Evolutionary conservation across 1,140 invertebrate genomes (phyloP).

Genomic region (Acromyrmex charruanus): DNA sequence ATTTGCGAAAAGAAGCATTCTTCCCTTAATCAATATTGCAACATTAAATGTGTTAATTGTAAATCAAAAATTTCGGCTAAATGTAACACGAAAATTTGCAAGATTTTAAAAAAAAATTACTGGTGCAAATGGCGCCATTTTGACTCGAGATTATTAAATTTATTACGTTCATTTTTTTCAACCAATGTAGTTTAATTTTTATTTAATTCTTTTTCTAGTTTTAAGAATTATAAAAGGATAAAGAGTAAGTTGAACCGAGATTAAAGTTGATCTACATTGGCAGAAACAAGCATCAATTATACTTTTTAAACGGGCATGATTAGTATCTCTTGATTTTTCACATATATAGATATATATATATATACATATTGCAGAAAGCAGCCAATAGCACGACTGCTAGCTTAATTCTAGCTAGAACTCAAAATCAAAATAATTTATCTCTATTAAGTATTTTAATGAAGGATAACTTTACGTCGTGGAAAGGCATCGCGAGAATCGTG

Average conservation of each 20-base stretch:
- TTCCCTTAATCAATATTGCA: neutral
- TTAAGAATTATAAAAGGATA: too few species aligned
- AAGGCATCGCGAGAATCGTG: conserved; percentile 15
- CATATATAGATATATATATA: neutral
- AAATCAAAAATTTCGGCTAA: conserved; percentile 3
- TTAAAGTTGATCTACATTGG: too few species aligned
- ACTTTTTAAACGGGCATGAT: neutral
- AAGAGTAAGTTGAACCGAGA: too few species aligned
- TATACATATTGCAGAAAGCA: conserved; percentile 31
- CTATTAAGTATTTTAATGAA: conserved; percentile 70
- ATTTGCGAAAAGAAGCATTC: neutral
- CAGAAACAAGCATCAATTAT: too few species aligned
- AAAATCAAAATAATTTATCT: conserved; percentile 73
- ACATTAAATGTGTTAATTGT: neutral
- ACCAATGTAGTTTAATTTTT: too few species aligned
- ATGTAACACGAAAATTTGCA: neutral
- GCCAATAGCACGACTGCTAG: conserved; percentile 63
- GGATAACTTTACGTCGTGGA: conserved; percentile 14
- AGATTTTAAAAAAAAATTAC: neutral
- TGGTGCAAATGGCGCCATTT: neutral
- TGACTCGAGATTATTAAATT: conserved; percentile 8
- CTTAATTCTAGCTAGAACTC: conserved; percentile 66
- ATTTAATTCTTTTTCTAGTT: too few species aligned
- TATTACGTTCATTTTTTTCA: neutral
- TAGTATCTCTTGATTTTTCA: neutral